phyloP scores from a whole-genome alignment of 1,140 invertebrate species.

The Diprion similis region DNA sequence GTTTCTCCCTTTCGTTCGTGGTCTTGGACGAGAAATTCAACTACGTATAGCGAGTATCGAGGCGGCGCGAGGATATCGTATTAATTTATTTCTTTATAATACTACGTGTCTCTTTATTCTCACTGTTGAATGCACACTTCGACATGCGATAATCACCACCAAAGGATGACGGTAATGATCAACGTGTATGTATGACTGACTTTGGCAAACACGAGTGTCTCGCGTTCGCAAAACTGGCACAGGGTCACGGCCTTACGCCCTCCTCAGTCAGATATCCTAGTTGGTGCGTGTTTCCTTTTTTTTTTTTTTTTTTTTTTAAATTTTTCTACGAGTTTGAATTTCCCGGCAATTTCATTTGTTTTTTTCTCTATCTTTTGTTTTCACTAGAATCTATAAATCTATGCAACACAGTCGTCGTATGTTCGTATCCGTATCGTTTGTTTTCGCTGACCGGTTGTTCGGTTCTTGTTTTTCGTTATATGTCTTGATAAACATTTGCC shows the following conservation, averaged over 20 bases:
- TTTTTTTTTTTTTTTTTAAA: neutral
- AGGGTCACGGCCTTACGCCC: constrained; percentile 47
- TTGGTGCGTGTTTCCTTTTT: neutral
- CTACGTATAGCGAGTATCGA: no score
- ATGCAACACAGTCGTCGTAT: no score
- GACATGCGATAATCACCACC: constrained; percentile 20
- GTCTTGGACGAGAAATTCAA: no score
- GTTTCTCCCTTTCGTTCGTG: neutral
- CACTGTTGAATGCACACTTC: neutral
- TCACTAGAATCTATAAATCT: no score
- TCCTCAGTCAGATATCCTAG: constrained; percentile 24
- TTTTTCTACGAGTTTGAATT: no score
- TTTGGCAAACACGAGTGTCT: neutral
- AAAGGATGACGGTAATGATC: constrained; percentile 15
- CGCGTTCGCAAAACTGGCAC: constrained; percentile 35
- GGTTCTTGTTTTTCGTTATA: no score
- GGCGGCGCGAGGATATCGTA: no score
- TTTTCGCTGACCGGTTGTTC: no score
- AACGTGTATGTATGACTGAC: neutral
- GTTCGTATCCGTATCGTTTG: no score
- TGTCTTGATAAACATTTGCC: constrained; percentile 1
- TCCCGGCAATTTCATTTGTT: no score
- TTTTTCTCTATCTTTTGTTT: no score
- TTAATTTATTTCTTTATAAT: neutral
- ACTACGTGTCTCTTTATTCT: constrained; percentile 1